Conservation (phyloP, 2,888 invertebrate species). For the Lordiphosa fenestrarum region DNA sequence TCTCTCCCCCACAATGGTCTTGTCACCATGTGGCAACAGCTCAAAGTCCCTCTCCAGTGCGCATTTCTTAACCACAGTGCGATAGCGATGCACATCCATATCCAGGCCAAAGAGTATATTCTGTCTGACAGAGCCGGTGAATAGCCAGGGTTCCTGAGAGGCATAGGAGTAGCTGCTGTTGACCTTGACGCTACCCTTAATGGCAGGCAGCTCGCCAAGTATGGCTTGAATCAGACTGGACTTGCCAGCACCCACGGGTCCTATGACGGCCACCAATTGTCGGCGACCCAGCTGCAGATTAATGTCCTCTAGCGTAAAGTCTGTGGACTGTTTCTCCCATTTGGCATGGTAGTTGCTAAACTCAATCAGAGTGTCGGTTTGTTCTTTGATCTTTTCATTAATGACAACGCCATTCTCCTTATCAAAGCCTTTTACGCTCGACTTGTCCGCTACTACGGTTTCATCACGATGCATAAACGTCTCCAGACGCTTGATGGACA, state of each 20-base stretch:
- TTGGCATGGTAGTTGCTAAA: conserved; percentile 85
- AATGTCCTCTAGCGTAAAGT: conserved; percentile 85
- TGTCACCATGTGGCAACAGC: conserved; percentile 82
- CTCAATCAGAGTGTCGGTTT: conserved; percentile 78
- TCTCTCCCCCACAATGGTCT: conserved; percentile 87
- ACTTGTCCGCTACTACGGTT: conserved; percentile 78
- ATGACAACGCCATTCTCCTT: conserved; percentile 38
- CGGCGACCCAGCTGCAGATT: conserved; percentile 84
- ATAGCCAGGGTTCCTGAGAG: conserved; percentile 91
- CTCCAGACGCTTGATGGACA: conserved; percentile 83
- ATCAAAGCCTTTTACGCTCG: conserved; percentile 45
- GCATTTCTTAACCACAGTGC: conserved; percentile 81
- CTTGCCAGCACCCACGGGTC: conserved; percentile 87
- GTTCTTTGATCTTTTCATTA: conserved; percentile 22
- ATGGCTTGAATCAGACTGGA: conserved; percentile 81
- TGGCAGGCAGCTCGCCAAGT: conserved; percentile 81
- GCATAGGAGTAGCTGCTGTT: conserved; percentile 86
- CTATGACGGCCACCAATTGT: conserved; percentile 85
- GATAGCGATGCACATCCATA: conserved; percentile 83
- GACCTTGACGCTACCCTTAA: conserved; percentile 82
- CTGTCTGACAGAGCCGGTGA: conserved; percentile 84
- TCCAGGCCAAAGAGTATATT: conserved; percentile 84
- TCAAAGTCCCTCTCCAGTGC: conserved; percentile 82
- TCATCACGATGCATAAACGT: conserved; percentile 84
- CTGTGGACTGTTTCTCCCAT: conserved; percentile 83